phyloP scores from a whole-genome alignment of 2,888 invertebrate species.

The Leptinotarsa rubiginosa region DNA sequence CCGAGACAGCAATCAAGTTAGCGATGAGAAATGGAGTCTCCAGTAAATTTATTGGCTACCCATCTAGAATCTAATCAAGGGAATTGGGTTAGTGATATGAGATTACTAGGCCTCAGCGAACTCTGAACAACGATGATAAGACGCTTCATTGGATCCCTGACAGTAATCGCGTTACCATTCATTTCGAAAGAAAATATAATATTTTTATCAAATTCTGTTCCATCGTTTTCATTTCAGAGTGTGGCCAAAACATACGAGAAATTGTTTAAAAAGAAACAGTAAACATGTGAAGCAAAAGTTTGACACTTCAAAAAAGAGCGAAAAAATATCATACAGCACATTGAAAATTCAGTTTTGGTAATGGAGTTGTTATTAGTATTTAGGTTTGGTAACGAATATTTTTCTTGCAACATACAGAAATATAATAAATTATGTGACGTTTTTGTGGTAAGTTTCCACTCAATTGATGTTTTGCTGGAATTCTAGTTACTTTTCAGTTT shows the following conservation, averaged over 20 bases:
- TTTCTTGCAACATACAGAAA: too few species aligned
- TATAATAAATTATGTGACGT: too few species aligned
- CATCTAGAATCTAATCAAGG: constrained; percentile 67
- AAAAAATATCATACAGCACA: too few species aligned
- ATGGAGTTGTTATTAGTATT: too few species aligned
- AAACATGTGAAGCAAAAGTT: too few species aligned
- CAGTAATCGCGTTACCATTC: constrained; percentile 61
- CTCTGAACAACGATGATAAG: constrained; percentile 66
- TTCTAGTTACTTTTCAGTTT: too few species aligned
- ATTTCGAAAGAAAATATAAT: constrained; percentile 53
- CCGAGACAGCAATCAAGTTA: constrained; percentile 65
- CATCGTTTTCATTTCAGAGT: constrained; percentile 17
- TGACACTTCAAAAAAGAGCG: too few species aligned
- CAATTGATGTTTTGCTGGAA: too few species aligned
- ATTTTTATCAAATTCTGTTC: constrained; percentile 53
- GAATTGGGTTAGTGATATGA: constrained; percentile 67
- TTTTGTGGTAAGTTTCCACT: too few species aligned
- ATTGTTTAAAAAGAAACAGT: background rate
- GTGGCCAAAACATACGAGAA: background rate
- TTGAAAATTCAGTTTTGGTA: too few species aligned
- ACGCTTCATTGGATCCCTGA: constrained; percentile 62
- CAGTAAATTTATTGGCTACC: constrained; percentile 67
- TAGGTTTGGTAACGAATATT: too few species aligned
- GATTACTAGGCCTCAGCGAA: constrained; percentile 61
- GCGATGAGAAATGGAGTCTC: constrained; percentile 66